Evolutionary conservation across 2,888 invertebrate genomes (phyloP), one percentile per base, ranked within the genome.

Genomic region (Dugesia japonica): DNA sequence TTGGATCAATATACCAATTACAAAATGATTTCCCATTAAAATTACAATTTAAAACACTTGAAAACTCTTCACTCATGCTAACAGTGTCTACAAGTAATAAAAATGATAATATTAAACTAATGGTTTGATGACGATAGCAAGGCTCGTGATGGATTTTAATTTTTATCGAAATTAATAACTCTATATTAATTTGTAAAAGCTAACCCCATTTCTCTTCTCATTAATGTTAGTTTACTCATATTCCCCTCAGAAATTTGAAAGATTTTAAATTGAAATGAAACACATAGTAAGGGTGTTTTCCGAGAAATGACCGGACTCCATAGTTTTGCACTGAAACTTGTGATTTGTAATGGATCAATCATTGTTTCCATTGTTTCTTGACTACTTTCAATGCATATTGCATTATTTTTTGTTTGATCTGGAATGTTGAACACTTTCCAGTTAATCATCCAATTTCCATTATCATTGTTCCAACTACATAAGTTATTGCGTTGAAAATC

Each of bases 241-340:
- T 56, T 56, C 9, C 9, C 4, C 9, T 20, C 4, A 23, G 9
- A 7, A 20, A 4, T 23, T 56, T 56, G 9, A 23, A 20, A n/a
- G 4, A 75, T 23, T 56, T 56, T 42, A 28, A 27, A 75, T 20
- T 75, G 1, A 7, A 75, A 75, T 13, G 20, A 26, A 1, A 75
- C 1, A 28, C 75, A 75, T 20, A 20, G 7, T 4, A 75, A 27
- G 1, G 56, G 56, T 1, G 26, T 26, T 26, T 38, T n/a, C 9
- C 56, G 72, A 1, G 56, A 56, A n/a, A 75, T 26, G 1, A 75
- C 75, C 1, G 76, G 76, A 76, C 76, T 72, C 76, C 76, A 76
- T 28, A 76, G 33, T 23, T 31, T 73, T 13, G 72, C 72, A 9
- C 7, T 72, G n/a, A 7, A 1, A 15, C 7, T 56, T 23, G n/a